A percentile compares a stretch with the other conserved stretches of the same genome.
phyloP scores from a whole-genome alignment of 2,888 invertebrate species.

The Lepeophtheirus nordmannii region DNA sequence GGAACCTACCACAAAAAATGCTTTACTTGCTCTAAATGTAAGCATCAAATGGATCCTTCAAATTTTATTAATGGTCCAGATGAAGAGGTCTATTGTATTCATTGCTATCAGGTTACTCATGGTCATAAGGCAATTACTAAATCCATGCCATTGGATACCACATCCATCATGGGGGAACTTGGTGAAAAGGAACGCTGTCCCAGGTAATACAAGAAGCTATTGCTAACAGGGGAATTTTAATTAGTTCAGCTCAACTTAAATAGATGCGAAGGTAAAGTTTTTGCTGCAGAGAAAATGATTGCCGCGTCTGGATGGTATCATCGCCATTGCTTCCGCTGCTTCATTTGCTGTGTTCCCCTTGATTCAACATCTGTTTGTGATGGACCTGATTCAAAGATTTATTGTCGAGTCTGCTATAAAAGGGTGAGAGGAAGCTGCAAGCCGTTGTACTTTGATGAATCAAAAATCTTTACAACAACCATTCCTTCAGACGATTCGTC shows the following conservation, averaged over 20 bases:
- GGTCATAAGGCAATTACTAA: conserved; percentile 23
- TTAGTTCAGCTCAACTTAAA: too few relatives aligned
- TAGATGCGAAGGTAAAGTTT: conserved; percentile 23
- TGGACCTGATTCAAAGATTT: conserved; percentile 24
- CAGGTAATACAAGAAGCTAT: neutral
- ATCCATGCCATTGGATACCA: conserved; percentile 24
- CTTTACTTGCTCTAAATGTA: conserved; percentile 23
- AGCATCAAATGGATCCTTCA: conserved; percentile 22
- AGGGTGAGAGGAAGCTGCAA: conserved; percentile 16
- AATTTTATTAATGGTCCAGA: conserved; percentile 24
- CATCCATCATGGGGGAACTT: conserved; percentile 17
- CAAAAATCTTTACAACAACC: conserved; percentile 11
- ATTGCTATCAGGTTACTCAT: conserved; percentile 20
- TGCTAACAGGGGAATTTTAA: neutral
- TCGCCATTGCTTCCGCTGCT: conserved; percentile 24
- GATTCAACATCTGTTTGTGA: conserved; percentile 23
- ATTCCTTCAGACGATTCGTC: conserved; percentile 13
- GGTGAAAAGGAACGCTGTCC: conserved; percentile 15
- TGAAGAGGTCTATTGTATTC: conserved; percentile 22
- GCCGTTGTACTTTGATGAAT: conserved; percentile 12
- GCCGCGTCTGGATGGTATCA: conserved; percentile 23
- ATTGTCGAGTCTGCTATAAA: conserved; percentile 23
- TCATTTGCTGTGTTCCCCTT: conserved; percentile 15
- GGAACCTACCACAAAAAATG: conserved; percentile 23
- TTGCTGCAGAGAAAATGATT: conserved; percentile 25